Evolutionary conservation across 2,797 vertebrate species (phyloP).

Genomic region (Sebastes taczanowskii): DNA sequence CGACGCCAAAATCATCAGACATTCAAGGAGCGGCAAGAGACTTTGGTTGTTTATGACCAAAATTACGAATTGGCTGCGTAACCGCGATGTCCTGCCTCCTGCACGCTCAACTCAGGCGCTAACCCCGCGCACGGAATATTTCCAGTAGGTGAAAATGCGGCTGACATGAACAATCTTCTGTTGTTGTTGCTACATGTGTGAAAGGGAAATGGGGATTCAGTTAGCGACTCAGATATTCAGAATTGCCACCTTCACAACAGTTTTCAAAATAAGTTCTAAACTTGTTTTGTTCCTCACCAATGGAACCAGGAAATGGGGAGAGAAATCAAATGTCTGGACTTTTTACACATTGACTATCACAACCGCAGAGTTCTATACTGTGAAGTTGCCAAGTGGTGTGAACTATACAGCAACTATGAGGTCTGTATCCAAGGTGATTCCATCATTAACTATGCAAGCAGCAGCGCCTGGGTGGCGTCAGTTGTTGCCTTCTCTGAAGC

Average conservation of each 20-base stretch:
- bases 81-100: not conserved
- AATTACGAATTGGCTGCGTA: not conserved
- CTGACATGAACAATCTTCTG: too few species aligned
- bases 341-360: not conserved
- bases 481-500: not conserved
- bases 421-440: not conserved
- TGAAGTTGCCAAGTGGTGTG: not conserved
- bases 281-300: not conserved
- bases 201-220: too few species aligned
- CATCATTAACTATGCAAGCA: not conserved
- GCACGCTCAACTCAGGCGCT: too few species aligned
- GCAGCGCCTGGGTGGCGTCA: not conserved
- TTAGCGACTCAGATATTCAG: not conserved
- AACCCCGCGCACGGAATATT: not conserved
- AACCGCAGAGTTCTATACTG: not conserved
- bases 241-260: not conserved
- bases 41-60: not conserved
- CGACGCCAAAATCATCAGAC: not conserved
- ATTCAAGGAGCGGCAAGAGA: not conserved
- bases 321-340: not conserved
- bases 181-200: too few species aligned
- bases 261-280: too few species aligned
- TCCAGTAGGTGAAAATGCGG: not conserved
- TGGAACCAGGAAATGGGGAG: not conserved
- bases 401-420: not conserved